phyloP scores from a whole-genome alignment of 53 echinoderm and acorn worm genomes.

The Glandiceps talaboti region DNA sequence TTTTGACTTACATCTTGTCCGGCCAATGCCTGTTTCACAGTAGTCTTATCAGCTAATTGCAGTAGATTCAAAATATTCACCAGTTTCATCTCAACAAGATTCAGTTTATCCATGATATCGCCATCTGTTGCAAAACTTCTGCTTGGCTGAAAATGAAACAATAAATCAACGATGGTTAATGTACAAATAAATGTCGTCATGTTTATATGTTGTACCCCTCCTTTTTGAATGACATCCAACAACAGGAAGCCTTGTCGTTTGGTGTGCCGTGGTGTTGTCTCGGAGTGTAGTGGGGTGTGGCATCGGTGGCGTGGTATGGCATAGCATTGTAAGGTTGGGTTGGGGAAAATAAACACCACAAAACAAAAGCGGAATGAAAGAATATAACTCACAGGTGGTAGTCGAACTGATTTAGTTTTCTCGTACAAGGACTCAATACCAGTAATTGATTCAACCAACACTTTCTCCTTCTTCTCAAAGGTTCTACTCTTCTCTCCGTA shows the following conservation, averaged over 20 bases:
- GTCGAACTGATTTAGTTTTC: conserved; percentile 62
- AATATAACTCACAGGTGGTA: conserved; percentile 59
- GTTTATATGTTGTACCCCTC: no score
- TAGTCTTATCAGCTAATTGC: neutral
- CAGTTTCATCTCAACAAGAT: neutral
- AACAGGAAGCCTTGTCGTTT: no score
- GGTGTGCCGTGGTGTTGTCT: no score
- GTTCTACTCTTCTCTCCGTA: conserved; percentile 15
- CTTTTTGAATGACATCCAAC: no score
- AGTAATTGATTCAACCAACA: conserved; percentile 38
- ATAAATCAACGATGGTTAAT: no score
- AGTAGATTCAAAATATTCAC: neutral
- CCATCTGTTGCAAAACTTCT: neutral
- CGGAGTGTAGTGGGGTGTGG: no score
- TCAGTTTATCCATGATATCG: neutral
- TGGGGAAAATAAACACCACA: no score
- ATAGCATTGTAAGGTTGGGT: no score
- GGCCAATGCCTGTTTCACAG: neutral
- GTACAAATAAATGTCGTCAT: no score
- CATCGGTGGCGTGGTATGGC: no score
- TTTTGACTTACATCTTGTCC: neutral
- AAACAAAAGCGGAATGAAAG: no score
- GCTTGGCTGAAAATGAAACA: neutral
- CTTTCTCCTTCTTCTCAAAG: conserved; percentile 36
- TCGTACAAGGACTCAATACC: conserved; percentile 77